Conservation (phyloP, 2,888 invertebrate species). For the Malthinus seriepunctatus region DNA sequence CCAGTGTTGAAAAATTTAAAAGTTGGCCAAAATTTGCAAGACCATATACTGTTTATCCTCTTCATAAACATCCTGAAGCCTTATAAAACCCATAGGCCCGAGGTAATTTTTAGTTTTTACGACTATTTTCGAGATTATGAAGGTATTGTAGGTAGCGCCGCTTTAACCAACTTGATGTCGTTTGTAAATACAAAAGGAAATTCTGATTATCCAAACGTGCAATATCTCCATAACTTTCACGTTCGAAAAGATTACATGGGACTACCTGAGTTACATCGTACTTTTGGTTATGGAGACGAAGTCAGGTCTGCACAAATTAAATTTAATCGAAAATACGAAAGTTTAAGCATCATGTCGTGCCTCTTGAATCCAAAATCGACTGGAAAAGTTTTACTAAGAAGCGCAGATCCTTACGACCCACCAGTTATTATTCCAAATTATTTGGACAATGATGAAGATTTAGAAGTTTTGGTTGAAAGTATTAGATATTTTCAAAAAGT, state of each 20-base stretch:
- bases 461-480: slow-evolving; percentile 57
- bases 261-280: neutral
- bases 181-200: neutral
- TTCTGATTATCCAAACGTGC: neutral
- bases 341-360: neutral
- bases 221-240: neutral
- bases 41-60: slow-evolving; percentile 39
- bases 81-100: too few relatives aligned
- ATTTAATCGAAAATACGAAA: neutral
- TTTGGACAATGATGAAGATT: slow-evolving; percentile 51
- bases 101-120: slow-evolving; percentile 53
- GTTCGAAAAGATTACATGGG: neutral
- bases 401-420: slow-evolving; percentile 59
- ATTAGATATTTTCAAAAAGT: slow-evolving; percentile 54
- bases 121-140: neutral
- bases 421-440: slow-evolving; percentile 68
- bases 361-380: slow-evolving; percentile 48
- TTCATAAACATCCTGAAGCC: neutral
- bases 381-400: slow-evolving; percentile 59
- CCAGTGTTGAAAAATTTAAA: slow-evolving; percentile 51
- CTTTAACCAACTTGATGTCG: neutral
- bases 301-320: neutral
- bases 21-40: slow-evolving; percentile 56
- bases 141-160: neutral
- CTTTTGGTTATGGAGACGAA: slow-evolving; percentile 34